These are phyloP conservation scores for Hemicrepidius hirtus DNA, from an alignment of 2,888 invertebrate species.

Conservation along the genomic window DNA sequence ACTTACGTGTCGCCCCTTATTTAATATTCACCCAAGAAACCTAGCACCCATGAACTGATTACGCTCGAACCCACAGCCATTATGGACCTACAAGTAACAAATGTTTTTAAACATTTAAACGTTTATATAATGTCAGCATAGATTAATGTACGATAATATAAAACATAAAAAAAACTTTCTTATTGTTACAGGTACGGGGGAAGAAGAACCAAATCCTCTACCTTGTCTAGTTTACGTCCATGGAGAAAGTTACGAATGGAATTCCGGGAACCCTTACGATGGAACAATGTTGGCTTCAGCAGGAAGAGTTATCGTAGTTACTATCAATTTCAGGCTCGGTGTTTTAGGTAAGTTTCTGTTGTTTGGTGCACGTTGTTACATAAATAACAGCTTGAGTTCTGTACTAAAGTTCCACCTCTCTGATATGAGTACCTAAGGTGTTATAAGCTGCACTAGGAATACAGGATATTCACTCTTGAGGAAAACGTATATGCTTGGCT, in stretches of 20 bases:
- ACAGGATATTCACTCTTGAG: neutral
- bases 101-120: too few relatives aligned
- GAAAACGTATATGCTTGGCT: constrained; percentile 1
- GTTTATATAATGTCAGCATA: too few relatives aligned
- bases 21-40: too few relatives aligned
- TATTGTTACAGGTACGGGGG: constrained; percentile 72
- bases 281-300: constrained; percentile 95
- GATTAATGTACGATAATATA: too few relatives aligned
- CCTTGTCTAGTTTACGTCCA: constrained; percentile 94
- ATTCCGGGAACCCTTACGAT: constrained; percentile 97
- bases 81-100: too few relatives aligned
- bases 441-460: neutral
- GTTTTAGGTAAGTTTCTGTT: constrained; percentile 81
- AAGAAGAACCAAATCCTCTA: constrained; percentile 75
- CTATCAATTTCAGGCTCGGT: constrained; percentile 93
- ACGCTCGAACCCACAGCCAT: too few relatives aligned
- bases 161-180: too few relatives aligned
- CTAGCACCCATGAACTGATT: too few relatives aligned
- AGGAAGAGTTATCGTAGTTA: constrained; percentile 91
- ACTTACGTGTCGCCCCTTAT: too few relatives aligned
- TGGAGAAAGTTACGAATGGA: constrained; percentile 97
- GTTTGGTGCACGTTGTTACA: constrained; percentile 16
- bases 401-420: neutral
- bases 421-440: constrained; percentile 19
- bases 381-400: neutral